Base-by-base conservation (phyloP, 2,888 invertebrate species). In the Eupithecia subfuscata region DNA sequence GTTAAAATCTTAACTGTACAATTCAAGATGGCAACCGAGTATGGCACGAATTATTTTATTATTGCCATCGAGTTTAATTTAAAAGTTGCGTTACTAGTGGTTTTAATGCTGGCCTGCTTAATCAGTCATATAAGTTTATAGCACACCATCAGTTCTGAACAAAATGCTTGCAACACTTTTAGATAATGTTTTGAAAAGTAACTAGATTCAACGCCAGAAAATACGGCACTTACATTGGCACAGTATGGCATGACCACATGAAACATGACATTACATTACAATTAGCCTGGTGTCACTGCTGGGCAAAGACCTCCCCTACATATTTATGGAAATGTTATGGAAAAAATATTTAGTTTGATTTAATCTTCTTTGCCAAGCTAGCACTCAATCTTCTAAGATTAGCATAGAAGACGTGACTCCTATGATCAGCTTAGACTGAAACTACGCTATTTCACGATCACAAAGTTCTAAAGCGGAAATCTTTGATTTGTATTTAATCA, bases 51-150 rank as follows among this genome's bases (percentile, higher is more conserved):
- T 76, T 56, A 63, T 74, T 78, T 68, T 74, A 78, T 75, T 78
- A 80, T 79, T 77, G 75, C 75, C 69, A 69, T 78, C 74, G 70
- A 73, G 76, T 77, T 76, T 77, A 81, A 74, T 81, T 78, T 76
- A 79, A 81, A 81, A 81, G 80, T 80, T 78, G 82, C 72, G 74
- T 79, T 80, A 82, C 82, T 70, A 64, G 79, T 78, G 70, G 68
- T 73, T 76, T 77, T 75, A 71, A 75, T 64, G 73, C 70, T 74
- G 77, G 78, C 77, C 79, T 73, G 71, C 22, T 67, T 77, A 77
- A 77, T 80, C 76, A 80, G 78, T 75, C 72, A 73, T 80, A 80
- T 78, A 78, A 75, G 64, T 81, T 81, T 79, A 78, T 77, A 74
- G 60, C 75, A 45, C 63, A 64, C 37, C 43, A 75, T 70, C 72